A percentile compares a stretch with the other conserved stretches of the same genome.
phyloP scores from a whole-genome alignment of 2,888 invertebrate species.

The Patella pellucida region DNA sequence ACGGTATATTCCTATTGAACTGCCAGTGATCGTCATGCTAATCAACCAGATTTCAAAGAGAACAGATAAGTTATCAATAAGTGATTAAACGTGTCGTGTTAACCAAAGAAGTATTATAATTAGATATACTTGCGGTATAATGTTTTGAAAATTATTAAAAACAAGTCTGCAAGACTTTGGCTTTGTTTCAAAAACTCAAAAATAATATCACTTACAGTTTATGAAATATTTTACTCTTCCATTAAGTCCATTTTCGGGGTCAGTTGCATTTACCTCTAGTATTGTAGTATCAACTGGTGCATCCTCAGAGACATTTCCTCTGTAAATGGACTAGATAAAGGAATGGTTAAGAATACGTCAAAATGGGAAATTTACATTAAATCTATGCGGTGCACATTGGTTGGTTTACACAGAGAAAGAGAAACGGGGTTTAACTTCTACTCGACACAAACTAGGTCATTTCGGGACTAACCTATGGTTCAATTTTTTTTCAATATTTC shows the following conservation, averaged over 20 bases:
- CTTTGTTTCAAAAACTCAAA: no score
- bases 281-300: background rate
- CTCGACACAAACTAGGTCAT: background rate
- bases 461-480: no score
- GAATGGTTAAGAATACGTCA: background rate
- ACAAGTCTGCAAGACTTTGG: background rate
- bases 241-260: conserved; percentile 18
- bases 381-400: background rate
- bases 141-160: background rate
- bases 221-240: conserved; percentile 21
- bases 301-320: background rate
- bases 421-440: background rate
- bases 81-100: no score
- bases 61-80: no score
- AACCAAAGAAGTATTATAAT: no score
- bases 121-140: no score
- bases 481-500: no score
- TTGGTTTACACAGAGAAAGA: background rate
- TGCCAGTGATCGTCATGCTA: no score
- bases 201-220: background rate
- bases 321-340: background rate
- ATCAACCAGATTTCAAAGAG: no score
- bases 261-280: background rate
- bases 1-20: no score
- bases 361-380: no score